These are phyloP conservation scores for Oryzias celebensis DNA, from an alignment of 2,113 vertebrate species.

Conservation along the genomic window DNA sequence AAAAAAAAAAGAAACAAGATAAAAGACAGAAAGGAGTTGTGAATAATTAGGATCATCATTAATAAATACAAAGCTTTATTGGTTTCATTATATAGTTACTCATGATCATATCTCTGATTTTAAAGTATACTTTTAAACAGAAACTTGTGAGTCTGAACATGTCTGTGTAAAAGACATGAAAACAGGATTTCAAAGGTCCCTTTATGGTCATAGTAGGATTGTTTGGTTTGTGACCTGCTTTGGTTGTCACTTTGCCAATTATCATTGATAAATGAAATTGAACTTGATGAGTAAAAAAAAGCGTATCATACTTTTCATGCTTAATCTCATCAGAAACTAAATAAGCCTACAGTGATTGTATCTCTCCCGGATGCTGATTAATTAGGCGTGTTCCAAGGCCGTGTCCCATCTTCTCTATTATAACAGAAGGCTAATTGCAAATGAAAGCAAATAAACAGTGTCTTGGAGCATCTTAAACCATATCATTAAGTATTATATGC, in stretches of 20 bases:
- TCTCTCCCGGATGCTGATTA: constrained; percentile 11
- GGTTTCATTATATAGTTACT: no score
- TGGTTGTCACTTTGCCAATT: neutral
- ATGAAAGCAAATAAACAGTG: constrained; percentile 24
- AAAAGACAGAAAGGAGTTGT: no score
- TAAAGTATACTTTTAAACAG: no score
- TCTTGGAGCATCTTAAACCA: constrained; percentile 16
- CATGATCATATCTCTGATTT: no score
- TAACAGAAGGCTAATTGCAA: constrained; percentile 27
- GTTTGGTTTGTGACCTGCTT: neutral
- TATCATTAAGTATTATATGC: constrained; percentile 13
- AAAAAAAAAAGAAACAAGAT: no score
- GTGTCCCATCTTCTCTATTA: constrained; percentile 11
- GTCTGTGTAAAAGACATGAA: neutral
- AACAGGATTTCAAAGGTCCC: neutral
- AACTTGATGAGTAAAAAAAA: constrained; percentile 6
- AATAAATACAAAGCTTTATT: no score
- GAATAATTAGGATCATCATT: no score
- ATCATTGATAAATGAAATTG: constrained; percentile 8
- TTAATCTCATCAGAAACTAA: constrained; percentile 14
- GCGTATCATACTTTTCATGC: constrained; percentile 3
- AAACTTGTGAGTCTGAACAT: neutral
- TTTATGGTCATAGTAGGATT: neutral
- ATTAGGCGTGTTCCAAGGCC: constrained; percentile 21
- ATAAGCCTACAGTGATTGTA: constrained; percentile 20